These are phyloP conservation scores for Drosophila infuscata DNA, from an alignment of 2,888 invertebrate genomes.

Conservation along the genomic window DNA sequence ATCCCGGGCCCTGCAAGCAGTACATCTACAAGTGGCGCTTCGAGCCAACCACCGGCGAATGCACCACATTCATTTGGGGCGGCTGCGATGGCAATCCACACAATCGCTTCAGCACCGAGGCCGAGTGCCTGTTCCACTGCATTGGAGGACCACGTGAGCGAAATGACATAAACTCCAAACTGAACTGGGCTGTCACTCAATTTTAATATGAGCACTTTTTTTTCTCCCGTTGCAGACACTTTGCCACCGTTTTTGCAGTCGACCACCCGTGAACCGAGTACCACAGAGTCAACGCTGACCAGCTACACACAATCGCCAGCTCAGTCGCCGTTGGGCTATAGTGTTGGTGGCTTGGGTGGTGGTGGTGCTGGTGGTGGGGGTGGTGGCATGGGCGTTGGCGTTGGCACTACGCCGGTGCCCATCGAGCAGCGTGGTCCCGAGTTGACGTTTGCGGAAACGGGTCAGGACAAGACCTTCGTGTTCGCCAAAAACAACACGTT, in stretches of 20 bases:
- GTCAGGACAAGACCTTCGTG: slow-evolving; percentile 94
- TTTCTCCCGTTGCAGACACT: slow-evolving; percentile 84
- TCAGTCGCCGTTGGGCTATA: slow-evolving; percentile 54
- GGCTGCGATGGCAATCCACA: slow-evolving; percentile 89
- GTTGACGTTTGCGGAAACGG: slow-evolving; percentile 94
- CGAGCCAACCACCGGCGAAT: slow-evolving; percentile 87
- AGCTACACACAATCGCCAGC: slow-evolving; percentile 74
- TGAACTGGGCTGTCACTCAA: slow-evolving; percentile 6
- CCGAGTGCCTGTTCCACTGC: slow-evolving; percentile 88
- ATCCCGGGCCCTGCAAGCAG: slow-evolving; percentile 87
- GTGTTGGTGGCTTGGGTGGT: slow-evolving; percentile 83
- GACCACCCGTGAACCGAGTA: slow-evolving; percentile 86
- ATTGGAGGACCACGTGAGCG: slow-evolving; percentile 87
- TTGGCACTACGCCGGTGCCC: slow-evolving; percentile 88
- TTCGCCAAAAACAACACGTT: slow-evolving; percentile 96
- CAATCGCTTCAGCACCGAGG: slow-evolving; percentile 89
- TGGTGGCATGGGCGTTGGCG: slow-evolving; percentile 55
- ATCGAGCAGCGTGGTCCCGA: slow-evolving; percentile 91
- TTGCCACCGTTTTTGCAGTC: slow-evolving; percentile 86
- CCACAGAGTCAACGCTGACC: slow-evolving; percentile 84
- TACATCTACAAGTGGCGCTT: slow-evolving; percentile 90
- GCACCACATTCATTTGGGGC: slow-evolving; percentile 89
- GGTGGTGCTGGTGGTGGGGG: slow-evolving; percentile 83
- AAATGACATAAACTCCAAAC: background rate
- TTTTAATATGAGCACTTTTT: background rate